These are phyloP conservation scores for Calcarius lapponicus DNA, from an alignment of 2,797 vertebrate genomes.

Conservation along the genomic window DNA sequence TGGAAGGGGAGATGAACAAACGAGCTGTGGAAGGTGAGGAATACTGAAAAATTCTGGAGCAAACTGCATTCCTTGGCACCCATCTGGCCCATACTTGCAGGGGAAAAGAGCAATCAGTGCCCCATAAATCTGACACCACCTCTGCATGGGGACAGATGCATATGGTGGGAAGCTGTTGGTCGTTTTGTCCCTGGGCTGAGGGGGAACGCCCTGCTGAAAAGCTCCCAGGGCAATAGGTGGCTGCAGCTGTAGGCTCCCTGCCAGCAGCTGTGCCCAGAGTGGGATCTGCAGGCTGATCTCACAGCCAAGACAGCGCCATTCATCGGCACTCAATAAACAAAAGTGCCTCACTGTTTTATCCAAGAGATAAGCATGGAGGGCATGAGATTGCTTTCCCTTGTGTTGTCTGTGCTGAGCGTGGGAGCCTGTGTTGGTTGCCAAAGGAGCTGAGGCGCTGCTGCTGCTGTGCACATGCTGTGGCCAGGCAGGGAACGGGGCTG, in stretches of 20 bases:
- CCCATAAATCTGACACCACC: rapidly evolving
- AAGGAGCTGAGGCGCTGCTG: background rate
- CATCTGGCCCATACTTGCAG: background rate
- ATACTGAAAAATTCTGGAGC: background rate
- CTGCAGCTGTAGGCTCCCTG: background rate
- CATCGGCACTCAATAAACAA: slow-evolving; percentile 52
- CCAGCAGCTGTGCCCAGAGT: background rate
- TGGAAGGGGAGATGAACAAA: background rate
- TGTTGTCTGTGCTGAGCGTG: background rate
- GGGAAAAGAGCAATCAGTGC: background rate
- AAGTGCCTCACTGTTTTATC: slow-evolving; percentile 11
- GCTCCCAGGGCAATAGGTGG: background rate
- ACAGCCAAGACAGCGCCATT: slow-evolving; percentile 25
- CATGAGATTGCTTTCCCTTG: background rate
- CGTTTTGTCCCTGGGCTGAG: background rate
- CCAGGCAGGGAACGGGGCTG: rapidly evolving
- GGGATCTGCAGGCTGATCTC: background rate
- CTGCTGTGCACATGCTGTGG: background rate
- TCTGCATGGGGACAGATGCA: background rate
- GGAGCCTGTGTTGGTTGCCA: background rate
- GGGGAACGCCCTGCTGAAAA: background rate
- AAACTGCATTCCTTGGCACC: background rate
- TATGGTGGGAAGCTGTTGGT: background rate
- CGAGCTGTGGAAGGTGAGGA: background rate
- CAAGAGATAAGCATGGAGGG: background rate